Evolutionary conservation across 2,888 invertebrate genomes (phyloP).

Genomic region (Chrysodeixis includens): DNA sequence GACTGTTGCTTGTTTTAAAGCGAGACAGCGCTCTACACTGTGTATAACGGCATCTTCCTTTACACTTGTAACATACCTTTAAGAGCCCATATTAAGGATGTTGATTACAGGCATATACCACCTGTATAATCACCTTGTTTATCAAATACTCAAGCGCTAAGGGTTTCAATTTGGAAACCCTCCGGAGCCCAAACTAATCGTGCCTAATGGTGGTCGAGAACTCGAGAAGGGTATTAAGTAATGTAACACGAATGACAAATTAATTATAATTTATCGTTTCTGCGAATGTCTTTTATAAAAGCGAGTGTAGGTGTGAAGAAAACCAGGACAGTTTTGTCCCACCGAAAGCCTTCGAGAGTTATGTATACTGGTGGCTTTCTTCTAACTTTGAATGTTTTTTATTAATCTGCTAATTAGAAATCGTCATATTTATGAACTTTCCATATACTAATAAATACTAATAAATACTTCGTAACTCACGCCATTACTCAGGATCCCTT

Average conservation of each 20-base stretch:
- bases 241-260: constrained; percentile 42
- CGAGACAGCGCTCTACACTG: too few species aligned
- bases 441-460: too few species aligned
- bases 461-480: too few species aligned
- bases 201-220: constrained; percentile 1
- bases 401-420: too few species aligned
- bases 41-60: too few species aligned
- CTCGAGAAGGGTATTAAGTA: constrained; percentile 17
- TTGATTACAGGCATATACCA: constrained; percentile 15
- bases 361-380: too few species aligned
- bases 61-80: background rate
- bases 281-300: constrained; percentile 38
- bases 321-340: background rate
- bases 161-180: background rate
- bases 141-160: background rate
- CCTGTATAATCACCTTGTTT: constrained; percentile 6
- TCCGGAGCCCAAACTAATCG: constrained; percentile 2
- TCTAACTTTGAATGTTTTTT: too few species aligned
- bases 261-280: constrained; percentile 40
- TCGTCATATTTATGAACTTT: too few species aligned
- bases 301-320: constrained; percentile 10
- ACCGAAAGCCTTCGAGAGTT: too few species aligned
- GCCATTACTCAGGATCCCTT: too few species aligned
- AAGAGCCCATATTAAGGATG: constrained; percentile 3
- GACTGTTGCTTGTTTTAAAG: too few species aligned